A percentile compares a stretch with the other conserved stretches of the same genome.
These are phyloP conservation scores for Zaprionus gabonicus DNA, from an alignment of 1,140 invertebrate genomes.

Conservation along the genomic window DNA sequence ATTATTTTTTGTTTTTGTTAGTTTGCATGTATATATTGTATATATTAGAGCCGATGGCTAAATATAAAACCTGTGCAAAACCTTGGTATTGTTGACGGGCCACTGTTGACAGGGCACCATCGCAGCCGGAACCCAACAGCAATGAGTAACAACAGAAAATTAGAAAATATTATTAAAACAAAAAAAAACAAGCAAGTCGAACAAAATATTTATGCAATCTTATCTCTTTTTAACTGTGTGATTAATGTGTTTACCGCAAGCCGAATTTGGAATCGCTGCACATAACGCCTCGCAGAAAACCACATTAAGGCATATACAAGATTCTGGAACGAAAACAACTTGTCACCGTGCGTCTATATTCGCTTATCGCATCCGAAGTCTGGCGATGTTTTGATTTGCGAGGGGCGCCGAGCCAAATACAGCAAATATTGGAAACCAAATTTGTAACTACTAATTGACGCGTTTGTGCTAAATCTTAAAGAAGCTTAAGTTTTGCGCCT, in stretches of 20 bases:
- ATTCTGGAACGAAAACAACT: conserved; percentile 19
- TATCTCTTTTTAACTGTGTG: conserved; percentile 44
- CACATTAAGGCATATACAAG: neutral
- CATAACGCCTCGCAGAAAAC: conserved; percentile 4
- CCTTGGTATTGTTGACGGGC: neutral
- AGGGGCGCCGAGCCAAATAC: neutral
- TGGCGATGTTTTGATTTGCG: conserved; percentile 9
- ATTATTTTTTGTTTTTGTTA: conserved; percentile 8
- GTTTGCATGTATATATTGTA: conserved; percentile 30
- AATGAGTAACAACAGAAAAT: conserved; percentile 37
- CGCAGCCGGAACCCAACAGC: conserved; percentile 16
- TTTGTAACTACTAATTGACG: neutral
- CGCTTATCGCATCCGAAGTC: conserved; percentile 3
- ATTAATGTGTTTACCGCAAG: conserved; percentile 56
- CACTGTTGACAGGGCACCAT: neutral
- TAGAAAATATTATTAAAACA: neutral
- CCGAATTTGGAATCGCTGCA: conserved; percentile 19
- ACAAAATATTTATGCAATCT: conserved; percentile 36
- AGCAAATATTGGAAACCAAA: conserved; percentile 7
- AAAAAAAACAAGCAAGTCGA: conserved; percentile 13
- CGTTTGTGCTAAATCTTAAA: conserved; percentile 1
- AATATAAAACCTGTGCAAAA: conserved; percentile 29
- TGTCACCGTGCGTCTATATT: neutral
- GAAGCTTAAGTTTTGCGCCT: too few species aligned
- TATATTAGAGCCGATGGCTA: conserved; percentile 41